phyloP scores from a whole-genome alignment of 30 jellyfish, hydroid and myxozoan genomes.

The Catostylus mosaicus region DNA sequence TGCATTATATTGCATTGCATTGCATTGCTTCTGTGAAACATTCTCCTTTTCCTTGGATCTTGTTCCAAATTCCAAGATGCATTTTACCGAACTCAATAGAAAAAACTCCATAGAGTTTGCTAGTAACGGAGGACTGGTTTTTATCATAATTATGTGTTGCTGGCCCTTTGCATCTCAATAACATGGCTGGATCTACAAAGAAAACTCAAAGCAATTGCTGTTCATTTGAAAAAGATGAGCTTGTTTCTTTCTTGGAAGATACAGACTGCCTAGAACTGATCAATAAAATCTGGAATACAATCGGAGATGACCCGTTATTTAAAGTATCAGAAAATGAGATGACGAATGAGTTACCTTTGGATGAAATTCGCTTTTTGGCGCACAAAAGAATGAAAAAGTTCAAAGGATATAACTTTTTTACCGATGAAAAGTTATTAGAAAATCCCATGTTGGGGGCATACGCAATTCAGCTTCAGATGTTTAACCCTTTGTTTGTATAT shows the following conservation, averaged over 20 bases:
- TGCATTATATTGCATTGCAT: too few relatives aligned
- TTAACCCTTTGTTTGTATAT: neutral
- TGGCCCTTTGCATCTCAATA: too few relatives aligned
- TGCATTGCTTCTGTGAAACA: too few relatives aligned
- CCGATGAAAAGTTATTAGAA: neutral
- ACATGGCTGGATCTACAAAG: too few relatives aligned
- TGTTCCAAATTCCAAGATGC: too few relatives aligned
- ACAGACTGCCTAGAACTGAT: neutral
- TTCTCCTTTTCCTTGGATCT: too few relatives aligned
- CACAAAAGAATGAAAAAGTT: constrained; percentile 1
- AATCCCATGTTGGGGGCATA: neutral
- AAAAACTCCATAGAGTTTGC: too few relatives aligned
- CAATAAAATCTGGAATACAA: neutral
- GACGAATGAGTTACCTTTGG: neutral
- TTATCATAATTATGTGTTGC: too few relatives aligned
- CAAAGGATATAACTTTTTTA: neutral
- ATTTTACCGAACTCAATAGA: too few relatives aligned
- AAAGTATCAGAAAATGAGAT: neutral
- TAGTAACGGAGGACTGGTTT: too few relatives aligned
- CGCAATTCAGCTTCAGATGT: neutral
- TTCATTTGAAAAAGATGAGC: neutral
- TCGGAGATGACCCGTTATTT: constrained; percentile 4
- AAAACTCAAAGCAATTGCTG: too few relatives aligned
- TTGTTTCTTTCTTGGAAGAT: neutral
- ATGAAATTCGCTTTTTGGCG: neutral